phyloP scores from a whole-genome alignment of 2,113 vertebrate species.

The Tricholaema leucomelas region DNA sequence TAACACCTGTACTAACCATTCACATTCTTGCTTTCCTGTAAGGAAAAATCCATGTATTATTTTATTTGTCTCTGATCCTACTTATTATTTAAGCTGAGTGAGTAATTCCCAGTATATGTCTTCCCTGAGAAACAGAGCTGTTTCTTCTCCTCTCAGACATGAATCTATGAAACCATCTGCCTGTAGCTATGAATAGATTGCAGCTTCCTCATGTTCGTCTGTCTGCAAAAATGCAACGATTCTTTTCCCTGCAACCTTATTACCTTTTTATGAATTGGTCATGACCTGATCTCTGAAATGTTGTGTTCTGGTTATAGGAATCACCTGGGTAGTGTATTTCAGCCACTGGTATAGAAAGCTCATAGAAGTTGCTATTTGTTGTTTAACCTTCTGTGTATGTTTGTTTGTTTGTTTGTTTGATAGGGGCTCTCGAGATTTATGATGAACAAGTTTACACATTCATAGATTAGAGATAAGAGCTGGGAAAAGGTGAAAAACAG shows the following conservation, averaged over 20 bases:
- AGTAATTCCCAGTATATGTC: not conserved
- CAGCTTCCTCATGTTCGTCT: constrained; percentile 11
- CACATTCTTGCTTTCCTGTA: not conserved
- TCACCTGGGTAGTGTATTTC: not conserved
- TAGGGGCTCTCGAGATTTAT: not conserved
- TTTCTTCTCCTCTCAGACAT: not conserved
- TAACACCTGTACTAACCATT: not conserved
- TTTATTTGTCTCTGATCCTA: not conserved
- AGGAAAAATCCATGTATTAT: not conserved
- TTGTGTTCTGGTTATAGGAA: not conserved
- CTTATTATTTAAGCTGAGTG: constrained; percentile 13
- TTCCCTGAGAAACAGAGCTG: not conserved
- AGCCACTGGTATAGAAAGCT: not conserved
- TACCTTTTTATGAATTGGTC: not conserved
- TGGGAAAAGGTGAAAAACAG: not conserved
- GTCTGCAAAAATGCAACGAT: not conserved
- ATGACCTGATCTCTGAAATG: not conserved
- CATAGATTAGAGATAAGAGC: not conserved
- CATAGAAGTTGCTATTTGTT: not conserved
- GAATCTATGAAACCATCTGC: constrained; percentile 42
- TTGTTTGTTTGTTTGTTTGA: not conserved
- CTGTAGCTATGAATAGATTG: constrained; percentile 36
- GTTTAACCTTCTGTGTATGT: not conserved
- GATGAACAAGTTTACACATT: not conserved
- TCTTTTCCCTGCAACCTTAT: not conserved